These are phyloP conservation scores for Epicampocera succincta DNA, from an alignment of 2,888 invertebrate genomes.

Conservation along the genomic window DNA sequence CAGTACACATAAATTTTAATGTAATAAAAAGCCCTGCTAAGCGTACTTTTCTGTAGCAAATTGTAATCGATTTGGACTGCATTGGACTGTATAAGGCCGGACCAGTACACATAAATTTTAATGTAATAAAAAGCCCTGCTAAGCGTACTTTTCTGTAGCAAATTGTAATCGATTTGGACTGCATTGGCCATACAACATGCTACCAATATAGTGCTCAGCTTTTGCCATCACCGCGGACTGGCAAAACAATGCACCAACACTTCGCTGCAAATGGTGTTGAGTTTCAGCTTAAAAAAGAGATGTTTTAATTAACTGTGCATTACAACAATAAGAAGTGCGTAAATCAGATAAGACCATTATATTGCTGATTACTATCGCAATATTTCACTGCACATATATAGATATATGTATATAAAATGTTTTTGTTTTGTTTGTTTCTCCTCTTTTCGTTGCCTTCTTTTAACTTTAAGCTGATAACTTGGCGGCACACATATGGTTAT, in stretches of 20 bases:
- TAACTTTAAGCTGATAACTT: conserved; percentile 30
- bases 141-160: no score
- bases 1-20: no score
- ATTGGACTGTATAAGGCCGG: no score
- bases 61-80: no score
- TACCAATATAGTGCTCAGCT: no score
- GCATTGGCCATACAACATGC: background rate
- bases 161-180: no score
- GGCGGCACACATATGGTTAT: conserved; percentile 60
- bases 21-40: no score
- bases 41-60: no score
- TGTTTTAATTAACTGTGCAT: conserved; percentile 65
- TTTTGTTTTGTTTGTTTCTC: background rate
- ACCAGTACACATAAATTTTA: no score
- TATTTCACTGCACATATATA: no score
- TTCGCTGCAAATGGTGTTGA: conserved; percentile 31
- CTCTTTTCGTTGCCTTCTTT: conserved; percentile 7
- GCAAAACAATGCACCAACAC: conserved; percentile 14
- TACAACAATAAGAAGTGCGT: conserved; percentile 65
- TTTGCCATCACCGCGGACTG: background rate
- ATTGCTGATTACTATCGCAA: conserved; percentile 59
- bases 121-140: no score
- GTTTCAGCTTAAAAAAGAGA: conserved; percentile 52
- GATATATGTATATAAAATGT: no score
- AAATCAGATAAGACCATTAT: conserved; percentile 68